Conservation (phyloP, 2,113 vertebrate genomes). For the Pteropus alecto region DNA sequence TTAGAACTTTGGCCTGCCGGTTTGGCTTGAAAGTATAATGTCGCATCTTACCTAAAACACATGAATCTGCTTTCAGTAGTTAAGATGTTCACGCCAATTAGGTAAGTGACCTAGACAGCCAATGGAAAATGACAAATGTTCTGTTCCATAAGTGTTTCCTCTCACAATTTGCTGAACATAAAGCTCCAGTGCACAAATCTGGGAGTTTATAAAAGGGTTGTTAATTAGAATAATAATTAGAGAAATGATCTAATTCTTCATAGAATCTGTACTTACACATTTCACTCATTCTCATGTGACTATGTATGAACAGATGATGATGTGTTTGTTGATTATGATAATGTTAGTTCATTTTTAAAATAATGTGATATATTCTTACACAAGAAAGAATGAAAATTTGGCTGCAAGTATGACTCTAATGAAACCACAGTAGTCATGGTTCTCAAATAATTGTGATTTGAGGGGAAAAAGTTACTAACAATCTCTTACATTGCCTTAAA, state of each 20-base stretch:
- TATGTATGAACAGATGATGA: neutral
- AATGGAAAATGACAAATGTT: neutral
- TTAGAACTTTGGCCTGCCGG: neutral
- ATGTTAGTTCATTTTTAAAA: neutral
- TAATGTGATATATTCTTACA: neutral
- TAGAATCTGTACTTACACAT: neutral
- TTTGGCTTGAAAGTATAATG: neutral
- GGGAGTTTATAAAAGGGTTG: neutral
- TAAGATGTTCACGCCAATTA: neutral
- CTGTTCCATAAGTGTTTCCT: neutral
- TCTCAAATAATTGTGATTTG: neutral
- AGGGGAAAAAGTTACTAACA: neutral
- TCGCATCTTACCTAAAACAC: neutral
- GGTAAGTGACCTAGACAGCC: neutral
- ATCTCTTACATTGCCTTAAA: neutral
- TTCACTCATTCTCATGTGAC: neutral
- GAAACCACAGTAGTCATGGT: neutral
- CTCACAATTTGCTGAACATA: neutral
- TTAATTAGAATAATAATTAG: neutral
- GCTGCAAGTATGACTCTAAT: neutral
- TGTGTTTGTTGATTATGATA: neutral
- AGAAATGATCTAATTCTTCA: neutral
- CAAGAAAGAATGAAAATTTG: neutral
- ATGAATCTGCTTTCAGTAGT: neutral
- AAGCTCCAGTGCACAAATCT: neutral